Evolutionary conservation across 2,888 invertebrate genomes (phyloP), one percentile per base, ranked within the genome.

Genomic region (Diabrotica balteata): DNA sequence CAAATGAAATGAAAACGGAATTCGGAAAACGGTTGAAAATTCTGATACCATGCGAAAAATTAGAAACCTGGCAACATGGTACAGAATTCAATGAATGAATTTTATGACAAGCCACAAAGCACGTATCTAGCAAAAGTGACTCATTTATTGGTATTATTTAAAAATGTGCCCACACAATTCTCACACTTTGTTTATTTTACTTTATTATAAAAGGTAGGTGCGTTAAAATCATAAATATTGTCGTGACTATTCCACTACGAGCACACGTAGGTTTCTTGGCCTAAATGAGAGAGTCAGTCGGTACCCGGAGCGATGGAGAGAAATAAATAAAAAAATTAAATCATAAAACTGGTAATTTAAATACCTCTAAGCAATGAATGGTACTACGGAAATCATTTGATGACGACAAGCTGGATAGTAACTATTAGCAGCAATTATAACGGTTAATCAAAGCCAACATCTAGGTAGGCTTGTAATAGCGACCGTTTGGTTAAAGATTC

Each of bases 81-180:
- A 4, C 4, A 32, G 32, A 2, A 32, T 32, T 32, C 17, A n/a
- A 53, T 53, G 53, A 53, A 53, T 53, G 53, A 53, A 53, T 42
- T 53, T 53, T 42, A 53, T 10, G 43, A 42, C 53, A 53, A 32
- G 32, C 32, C 32, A 32, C 32, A 32, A 32, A 42, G 53, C 11
- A n/a, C 22, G 8, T 32, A 44, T 55, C n/a, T n/a, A 22, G 17
- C 11, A 45, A 17, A 55, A 55, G 43, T 55, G 55, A 55, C n/a
- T 55, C 55, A 55, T 55, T 54, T 43, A 55, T 17, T 7, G 43
- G 44, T 55, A 44, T 55, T 55, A 44, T 55, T 55, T 55, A 7
- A 55, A 54, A 55, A 55, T 44, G 32, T 44, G 44, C 55, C 55
- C 43, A 55, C 55, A 55, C 55, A 44, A 55, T 55, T 17, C 55